Base-by-base conservation (phyloP, 2,797 vertebrate genomes). In the Cuniculus paca region DNA sequence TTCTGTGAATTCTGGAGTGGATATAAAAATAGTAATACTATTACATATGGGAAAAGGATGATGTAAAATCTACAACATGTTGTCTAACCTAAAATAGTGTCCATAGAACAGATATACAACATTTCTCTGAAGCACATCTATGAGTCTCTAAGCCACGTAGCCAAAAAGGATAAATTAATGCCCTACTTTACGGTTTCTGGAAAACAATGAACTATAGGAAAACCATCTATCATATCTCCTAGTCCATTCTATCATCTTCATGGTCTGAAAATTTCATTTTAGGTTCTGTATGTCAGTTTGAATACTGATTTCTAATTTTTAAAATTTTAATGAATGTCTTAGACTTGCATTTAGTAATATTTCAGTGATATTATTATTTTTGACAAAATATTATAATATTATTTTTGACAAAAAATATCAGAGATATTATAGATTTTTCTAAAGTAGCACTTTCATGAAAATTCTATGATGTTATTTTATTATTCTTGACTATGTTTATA, bases 291-390 rank as follows among this genome's bases (percentile, higher is more conserved):
- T 10, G 39, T 74, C 39, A 74, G 28, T 80, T 8, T 68, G 13
- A 52, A 28, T 50, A 54, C 13, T 70, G 4, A 79, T 10, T 75
- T 61, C 85, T 90, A 45, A 52, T 87, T 87, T 87, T 61, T 56
- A 91, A 50, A 0, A 50, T 61, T 85, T 91, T 65, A 81, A 54
- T 54, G 39, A 6, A 68, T 13, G 68, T 45, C 0, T 2, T 88
- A 79, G 22, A 16, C 24, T 39, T 82, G 24, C 20, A 2, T 50
- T 86, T 39, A 75, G 36, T 84, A 96, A 58, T 34, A 87, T 58
- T 65, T 95, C 60, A 87, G 19, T 22, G 28, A 68, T 78, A 86
- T n/a, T n/a, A n/a, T n/a, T n/a, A n/a, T n/a, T n/a, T n/a, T n/a
- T n/a, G n/a, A n/a, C n/a, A n/a, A n/a, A n/a, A n/a, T n/a, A n/a